Base-by-base conservation (phyloP, 2,797 vertebrate genomes). In the Echiichthys vipera region DNA sequence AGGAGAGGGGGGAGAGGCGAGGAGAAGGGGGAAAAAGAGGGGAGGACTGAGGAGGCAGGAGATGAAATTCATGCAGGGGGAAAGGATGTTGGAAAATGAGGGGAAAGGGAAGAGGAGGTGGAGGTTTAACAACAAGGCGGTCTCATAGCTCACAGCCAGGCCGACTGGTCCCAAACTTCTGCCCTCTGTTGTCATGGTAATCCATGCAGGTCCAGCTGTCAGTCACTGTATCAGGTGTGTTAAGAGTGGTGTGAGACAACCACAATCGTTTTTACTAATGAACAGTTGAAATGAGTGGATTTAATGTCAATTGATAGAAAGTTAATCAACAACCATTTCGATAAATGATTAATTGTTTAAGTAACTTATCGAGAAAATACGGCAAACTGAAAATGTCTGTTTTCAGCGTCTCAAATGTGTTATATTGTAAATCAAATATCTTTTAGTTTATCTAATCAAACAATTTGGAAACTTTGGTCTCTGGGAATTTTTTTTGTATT, bases 151-250 rank as follows among this genome's bases (percentile, higher is more conserved):
- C 58, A 30, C 2, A n/a, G 57, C 46, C 65, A 54, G 9, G 25
- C 37, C 34, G 64, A 56, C 61, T 47, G 50, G 51, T 59, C 65
- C 57, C 54, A 73, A 70, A 85, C 57, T 62, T 75, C 50, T 85
- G 54, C 55, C 46, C 46, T 74, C 32, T 57, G 70, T 83, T 78
- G 56, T 55, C 63, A 61, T 68, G 64, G 67, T 49, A 54, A 87
- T 77, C 40, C 50, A 55, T 71, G 32, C 34, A 57, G 61, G 65
- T 80, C 45, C 69, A 70, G 43, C 76, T 85, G 78, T 78, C 81
- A 88, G 9, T 88, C 84, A 81, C 29, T 56, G 13, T 22, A 37
- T 34, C 18, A 12, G 25, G 40, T 18, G 5, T 14, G 10, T 47
- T 25, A 3, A 3, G 34, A 36, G 34, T 36, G 18, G 17, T 36